phyloP scores from a whole-genome alignment of 2,888 invertebrate species.

The Leptothorax acervorum region DNA sequence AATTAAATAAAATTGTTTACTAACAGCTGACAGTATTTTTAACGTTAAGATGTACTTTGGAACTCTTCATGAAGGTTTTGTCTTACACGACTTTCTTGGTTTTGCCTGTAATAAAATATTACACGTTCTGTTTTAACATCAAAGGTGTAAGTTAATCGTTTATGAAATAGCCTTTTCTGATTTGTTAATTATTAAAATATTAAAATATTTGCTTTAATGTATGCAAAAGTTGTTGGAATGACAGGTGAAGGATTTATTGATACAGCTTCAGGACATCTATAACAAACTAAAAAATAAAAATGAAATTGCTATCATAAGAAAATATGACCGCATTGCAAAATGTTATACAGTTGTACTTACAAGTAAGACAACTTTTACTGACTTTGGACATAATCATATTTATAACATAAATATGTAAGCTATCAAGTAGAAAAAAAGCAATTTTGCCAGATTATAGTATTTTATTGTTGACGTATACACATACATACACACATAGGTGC shows the following conservation, averaged over 20 bases:
- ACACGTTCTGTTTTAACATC: background rate
- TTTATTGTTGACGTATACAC: background rate
- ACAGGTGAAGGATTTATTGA: background rate
- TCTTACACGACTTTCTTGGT: background rate
- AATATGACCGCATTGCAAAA: background rate
- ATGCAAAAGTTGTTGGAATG: background rate
- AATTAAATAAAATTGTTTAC: background rate
- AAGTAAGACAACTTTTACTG: background rate
- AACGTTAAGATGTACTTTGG: background rate
- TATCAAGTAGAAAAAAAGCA: background rate
- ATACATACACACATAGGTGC: background rate
- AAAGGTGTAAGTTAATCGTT: background rate
- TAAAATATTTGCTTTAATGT: background rate
- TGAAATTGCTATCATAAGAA: background rate
- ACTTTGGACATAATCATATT: background rate
- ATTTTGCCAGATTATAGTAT: background rate
- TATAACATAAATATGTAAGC: background rate
- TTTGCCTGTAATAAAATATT: background rate
- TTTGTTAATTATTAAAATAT: background rate
- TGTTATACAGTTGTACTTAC: background rate
- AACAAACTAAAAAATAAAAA: background rate
- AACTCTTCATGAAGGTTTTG: background rate
- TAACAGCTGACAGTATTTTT: background rate
- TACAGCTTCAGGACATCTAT: background rate
- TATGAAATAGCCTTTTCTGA: background rate